Percentiles rank a stretch among this genome's conserved stretches.
These are phyloP conservation scores for Tichodroma muraria DNA, from an alignment of 2,113 vertebrate species.

Conservation along the genomic window DNA sequence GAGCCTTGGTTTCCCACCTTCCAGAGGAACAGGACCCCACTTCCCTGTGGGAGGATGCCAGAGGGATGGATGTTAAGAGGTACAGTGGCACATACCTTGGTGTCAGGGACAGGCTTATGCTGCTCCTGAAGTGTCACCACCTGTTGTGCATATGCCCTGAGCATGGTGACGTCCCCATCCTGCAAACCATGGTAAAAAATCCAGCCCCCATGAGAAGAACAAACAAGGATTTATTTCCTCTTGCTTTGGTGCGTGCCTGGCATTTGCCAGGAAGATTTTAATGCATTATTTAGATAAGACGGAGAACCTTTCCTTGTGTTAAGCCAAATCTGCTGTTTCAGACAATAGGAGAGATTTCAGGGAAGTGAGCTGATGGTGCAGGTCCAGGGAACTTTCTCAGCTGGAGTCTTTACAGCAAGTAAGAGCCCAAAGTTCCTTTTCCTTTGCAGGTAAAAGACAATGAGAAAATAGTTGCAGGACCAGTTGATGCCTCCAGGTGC, in stretches of 20 bases:
- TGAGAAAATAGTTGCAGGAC: rapidly evolving
- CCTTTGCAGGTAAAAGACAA: background rate
- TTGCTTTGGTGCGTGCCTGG: background rate
- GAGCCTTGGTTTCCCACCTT: background rate
- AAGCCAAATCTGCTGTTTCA: slow-evolving; percentile 1
- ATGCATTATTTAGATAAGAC: background rate
- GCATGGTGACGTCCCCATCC: background rate
- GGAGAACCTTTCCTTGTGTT: background rate
- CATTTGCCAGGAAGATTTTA: slow-evolving; percentile 8
- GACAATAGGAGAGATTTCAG: background rate
- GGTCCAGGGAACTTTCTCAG: background rate
- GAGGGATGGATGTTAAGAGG: background rate
- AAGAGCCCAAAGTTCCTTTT: background rate
- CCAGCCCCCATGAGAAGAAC: background rate
- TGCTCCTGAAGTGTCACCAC: background rate
- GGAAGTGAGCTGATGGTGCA: background rate
- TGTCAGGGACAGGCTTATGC: background rate
- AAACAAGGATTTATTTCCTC: slow-evolving; percentile 15
- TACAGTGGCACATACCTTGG: background rate
- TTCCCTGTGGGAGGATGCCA: rapidly evolving
- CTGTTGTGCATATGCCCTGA: background rate
- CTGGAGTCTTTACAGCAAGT: background rate
- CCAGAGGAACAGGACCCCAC: too few species aligned
- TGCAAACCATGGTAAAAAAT: background rate
- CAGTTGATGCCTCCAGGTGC: background rate